Evolutionary conservation across 2,888 invertebrate genomes (phyloP).

Genomic region (Craniophora ligustri): DNA sequence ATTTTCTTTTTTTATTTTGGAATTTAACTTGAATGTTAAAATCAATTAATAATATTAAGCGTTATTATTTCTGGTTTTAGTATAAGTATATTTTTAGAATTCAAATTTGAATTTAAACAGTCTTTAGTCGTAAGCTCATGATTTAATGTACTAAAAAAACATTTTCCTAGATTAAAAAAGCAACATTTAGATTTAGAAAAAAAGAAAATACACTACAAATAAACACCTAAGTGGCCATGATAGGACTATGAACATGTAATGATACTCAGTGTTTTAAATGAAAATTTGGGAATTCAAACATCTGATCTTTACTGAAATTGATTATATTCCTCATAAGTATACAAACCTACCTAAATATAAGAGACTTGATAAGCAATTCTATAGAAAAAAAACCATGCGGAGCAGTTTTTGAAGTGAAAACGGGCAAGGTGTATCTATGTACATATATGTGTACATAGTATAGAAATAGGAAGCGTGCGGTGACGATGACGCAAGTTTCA

Average conservation of each 20-base stretch:
- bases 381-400: too few relatives aligned
- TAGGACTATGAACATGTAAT: conserved; percentile 69
- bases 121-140: conserved; percentile 29
- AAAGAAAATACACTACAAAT: conserved; percentile 39
- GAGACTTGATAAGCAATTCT: too few relatives aligned
- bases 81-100: too few relatives aligned
- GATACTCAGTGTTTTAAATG: conserved; percentile 50
- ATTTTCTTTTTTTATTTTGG: too few relatives aligned
- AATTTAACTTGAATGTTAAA: too few relatives aligned
- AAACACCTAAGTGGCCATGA: conserved; percentile 70
- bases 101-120: neutral
- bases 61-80: too few relatives aligned
- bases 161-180: conserved; percentile 32
- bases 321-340: neutral
- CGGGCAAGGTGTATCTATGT: too few relatives aligned
- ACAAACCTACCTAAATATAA: conserved; percentile 1
- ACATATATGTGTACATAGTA: too few relatives aligned
- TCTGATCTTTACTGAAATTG: conserved; percentile 57
- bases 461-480: too few relatives aligned
- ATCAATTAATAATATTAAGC: too few relatives aligned
- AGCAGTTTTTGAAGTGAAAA: too few relatives aligned
- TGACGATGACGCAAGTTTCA: too few relatives aligned
- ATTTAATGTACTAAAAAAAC: conserved; percentile 7
- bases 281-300: conserved; percentile 30
- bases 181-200: conserved; percentile 53